Conservation (phyloP, 30 jellyfish, hydroid and myxozoan species). For the Chrysaora quinquecirrha region DNA sequence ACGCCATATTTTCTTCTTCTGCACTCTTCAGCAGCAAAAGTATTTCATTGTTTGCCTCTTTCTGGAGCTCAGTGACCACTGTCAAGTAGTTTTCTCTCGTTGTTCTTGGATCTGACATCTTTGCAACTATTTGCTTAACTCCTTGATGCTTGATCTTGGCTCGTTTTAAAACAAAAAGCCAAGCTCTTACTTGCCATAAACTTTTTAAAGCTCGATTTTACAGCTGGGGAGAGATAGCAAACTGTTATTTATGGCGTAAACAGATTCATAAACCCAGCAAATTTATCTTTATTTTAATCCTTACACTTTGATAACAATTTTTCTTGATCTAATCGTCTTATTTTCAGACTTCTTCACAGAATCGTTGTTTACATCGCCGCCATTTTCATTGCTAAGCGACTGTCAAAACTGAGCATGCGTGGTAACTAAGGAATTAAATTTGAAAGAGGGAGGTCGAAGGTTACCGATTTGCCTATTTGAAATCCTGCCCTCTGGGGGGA, state of each 20-base stretch:
- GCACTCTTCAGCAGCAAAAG: slow-evolving; percentile 58
- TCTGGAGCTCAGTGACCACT: slow-evolving; percentile 34
- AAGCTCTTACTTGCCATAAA: too few relatives aligned
- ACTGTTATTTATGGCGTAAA: neutral
- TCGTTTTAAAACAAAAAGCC: neutral
- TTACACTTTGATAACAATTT: too few relatives aligned
- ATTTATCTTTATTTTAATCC: neutral
- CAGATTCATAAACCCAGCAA: neutral
- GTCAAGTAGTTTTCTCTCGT: slow-evolving; percentile 59
- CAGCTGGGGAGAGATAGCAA: neutral
- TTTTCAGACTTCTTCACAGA: too few relatives aligned
- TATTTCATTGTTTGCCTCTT: slow-evolving; percentile 64
- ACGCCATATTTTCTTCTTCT: slow-evolving; percentile 60
- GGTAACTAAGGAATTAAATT: neutral
- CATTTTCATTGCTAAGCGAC: neutral
- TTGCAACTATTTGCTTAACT: neutral
- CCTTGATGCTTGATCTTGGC: neutral
- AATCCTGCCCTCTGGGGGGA: too few relatives aligned
- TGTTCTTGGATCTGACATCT: slow-evolving; percentile 79
- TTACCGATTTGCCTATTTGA: too few relatives aligned
- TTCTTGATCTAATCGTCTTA: too few relatives aligned
- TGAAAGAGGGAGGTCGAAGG: neutral
- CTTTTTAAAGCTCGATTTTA: too few relatives aligned
- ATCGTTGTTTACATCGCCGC: neutral
- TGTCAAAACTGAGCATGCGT: neutral